A percentile compares a stretch with the other conserved stretches of the same genome.
These are phyloP conservation scores for Porites lobata DNA, from an alignment of 92 coral and sea anemone species.

Conservation along the genomic window DNA sequence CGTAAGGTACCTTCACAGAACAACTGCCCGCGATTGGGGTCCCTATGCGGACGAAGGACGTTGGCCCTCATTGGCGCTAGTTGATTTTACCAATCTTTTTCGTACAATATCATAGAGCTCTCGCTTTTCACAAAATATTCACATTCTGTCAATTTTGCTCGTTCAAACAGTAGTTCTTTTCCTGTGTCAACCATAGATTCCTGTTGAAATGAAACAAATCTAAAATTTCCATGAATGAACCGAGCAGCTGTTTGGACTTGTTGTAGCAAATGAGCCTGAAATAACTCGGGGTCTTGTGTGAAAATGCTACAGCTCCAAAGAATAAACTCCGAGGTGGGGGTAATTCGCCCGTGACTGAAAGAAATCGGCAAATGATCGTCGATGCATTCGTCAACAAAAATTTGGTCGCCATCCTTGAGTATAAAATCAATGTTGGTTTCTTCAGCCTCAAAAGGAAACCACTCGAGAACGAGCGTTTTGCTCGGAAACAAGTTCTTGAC, in stretches of 20 bases:
- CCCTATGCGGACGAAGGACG: too few relatives aligned
- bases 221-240: neutral
- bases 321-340: neutral
- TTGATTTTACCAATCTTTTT: neutral
- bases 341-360: neutral
- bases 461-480: neutral
- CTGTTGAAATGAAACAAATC: neutral
- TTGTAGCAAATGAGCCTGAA: neutral
- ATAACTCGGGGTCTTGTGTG: conserved; percentile 1
- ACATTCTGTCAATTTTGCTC: neutral
- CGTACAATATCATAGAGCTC: neutral
- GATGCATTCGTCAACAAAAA: neutral
- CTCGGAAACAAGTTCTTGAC: neutral
- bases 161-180: neutral
- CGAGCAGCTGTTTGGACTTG: neutral
- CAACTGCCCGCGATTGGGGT: too few relatives aligned
- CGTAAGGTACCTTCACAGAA: too few relatives aligned
- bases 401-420: neutral
- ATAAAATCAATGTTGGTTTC: neutral
- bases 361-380: neutral
- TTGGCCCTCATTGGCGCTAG: too few relatives aligned
- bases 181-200: neutral
- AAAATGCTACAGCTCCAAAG: neutral
- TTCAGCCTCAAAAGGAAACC: neutral
- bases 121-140: neutral